A percentile compares a stretch with the other conserved stretches of the same genome.
Conservation (phyloP, 1,140 invertebrate species). For the Aphelinus atriplicis region DNA sequence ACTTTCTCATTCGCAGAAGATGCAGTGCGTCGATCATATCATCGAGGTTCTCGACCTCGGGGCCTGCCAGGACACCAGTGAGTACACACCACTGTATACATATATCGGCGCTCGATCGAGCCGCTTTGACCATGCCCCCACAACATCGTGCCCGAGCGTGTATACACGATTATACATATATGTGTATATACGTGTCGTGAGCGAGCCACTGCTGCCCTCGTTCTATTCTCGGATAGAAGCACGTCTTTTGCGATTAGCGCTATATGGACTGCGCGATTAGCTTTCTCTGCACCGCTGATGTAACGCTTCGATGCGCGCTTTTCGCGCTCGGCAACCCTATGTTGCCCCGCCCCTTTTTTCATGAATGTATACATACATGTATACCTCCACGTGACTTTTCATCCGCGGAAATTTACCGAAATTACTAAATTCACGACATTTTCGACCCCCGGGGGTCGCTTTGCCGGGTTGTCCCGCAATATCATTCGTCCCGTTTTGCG, state of each 20-base stretch:
- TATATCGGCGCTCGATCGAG: too few relatives aligned
- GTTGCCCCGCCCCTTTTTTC: neutral
- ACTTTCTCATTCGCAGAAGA: slow-evolving; percentile 78
- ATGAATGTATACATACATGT: neutral
- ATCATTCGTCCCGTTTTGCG: too few relatives aligned
- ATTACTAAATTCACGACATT: too few relatives aligned
- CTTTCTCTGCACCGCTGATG: neutral
- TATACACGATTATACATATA: neutral
- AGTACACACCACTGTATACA: slow-evolving; percentile 50
- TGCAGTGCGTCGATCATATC: slow-evolving; percentile 83
- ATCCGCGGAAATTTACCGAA: too few relatives aligned
- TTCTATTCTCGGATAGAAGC: slow-evolving; percentile 19
- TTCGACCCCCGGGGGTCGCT: too few relatives aligned
- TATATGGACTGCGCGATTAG: neutral
- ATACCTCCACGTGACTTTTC: too few relatives aligned
- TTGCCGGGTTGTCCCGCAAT: too few relatives aligned
- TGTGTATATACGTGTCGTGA: neutral
- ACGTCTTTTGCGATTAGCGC: slow-evolving; percentile 14
- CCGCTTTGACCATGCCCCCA: neutral
- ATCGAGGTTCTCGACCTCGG: slow-evolving; percentile 81
- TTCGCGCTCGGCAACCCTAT: neutral
- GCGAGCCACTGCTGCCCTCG: slow-evolving; percentile 13
- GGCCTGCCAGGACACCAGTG: slow-evolving; percentile 82
- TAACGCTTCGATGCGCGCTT: neutral
- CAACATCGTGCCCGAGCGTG: slow-evolving; percentile 14